Conservation (phyloP, 2,888 invertebrate species). For the Acholoe squamosa region DNA sequence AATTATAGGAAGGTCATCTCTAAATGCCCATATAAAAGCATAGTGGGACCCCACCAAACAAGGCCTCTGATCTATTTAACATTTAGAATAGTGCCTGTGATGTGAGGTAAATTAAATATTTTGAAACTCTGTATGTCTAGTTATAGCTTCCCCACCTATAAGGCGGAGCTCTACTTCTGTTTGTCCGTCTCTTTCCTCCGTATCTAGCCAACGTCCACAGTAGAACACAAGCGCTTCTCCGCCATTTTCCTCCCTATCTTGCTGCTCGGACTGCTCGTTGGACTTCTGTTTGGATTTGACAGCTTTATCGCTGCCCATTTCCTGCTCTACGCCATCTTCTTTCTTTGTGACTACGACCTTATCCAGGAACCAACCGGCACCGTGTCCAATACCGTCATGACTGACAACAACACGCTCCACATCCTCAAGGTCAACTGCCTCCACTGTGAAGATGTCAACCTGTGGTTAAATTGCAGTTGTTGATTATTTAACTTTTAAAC, state of each 20-base stretch:
- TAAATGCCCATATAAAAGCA: too few relatives aligned
- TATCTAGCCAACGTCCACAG: constrained; percentile 80
- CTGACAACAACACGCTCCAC: constrained; percentile 67
- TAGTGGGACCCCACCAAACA: too few relatives aligned
- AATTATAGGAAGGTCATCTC: too few relatives aligned
- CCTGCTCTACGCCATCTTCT: constrained; percentile 13
- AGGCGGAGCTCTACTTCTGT: constrained; percentile 76
- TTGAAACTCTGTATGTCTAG: too few relatives aligned
- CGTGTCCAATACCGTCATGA: constrained; percentile 69
- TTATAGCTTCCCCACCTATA: constrained; percentile 72
- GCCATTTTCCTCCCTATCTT: background rate
- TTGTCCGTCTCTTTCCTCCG: constrained; percentile 78
- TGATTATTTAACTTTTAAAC: too few relatives aligned
- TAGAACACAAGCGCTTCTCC: constrained; percentile 73
- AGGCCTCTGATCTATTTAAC: too few relatives aligned
- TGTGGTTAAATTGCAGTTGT: background rate
- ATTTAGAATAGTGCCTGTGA: too few relatives aligned
- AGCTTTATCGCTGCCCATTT: background rate
- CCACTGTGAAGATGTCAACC: constrained; percentile 68
- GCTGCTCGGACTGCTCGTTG: background rate
- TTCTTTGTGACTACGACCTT: constrained; percentile 76
- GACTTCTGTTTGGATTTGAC: background rate
- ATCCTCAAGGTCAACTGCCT: constrained; percentile 77
- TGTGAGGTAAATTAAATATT: too few relatives aligned
- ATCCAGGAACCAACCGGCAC: constrained; percentile 80